Evolutionary conservation across 2,888 invertebrate genomes (phyloP).

Genomic region (Agrotis segetum): DNA sequence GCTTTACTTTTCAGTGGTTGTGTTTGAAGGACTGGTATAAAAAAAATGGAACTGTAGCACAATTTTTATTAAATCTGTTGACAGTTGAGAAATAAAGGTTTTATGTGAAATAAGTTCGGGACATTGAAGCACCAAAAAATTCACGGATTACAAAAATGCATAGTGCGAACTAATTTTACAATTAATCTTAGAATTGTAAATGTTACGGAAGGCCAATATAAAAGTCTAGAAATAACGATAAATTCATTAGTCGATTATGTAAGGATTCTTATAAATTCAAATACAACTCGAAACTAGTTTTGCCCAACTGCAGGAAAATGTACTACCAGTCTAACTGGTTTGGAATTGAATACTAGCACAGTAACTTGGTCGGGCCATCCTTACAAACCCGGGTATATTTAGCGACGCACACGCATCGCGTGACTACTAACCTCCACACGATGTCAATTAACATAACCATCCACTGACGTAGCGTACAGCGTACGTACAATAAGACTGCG

Average conservation of each 20-base stretch:
- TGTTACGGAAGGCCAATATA: not conserved
- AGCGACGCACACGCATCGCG: conserved; percentile 36
- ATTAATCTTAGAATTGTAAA: not conserved
- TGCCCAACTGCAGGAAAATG: conserved; percentile 11
- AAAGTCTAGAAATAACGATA: not conserved
- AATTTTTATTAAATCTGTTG: not conserved
- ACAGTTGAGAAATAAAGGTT: not conserved
- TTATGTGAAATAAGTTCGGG: not conserved
- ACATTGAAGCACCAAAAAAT: conserved; percentile 2
- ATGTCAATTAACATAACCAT: conserved; percentile 42
- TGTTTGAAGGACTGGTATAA: not conserved
- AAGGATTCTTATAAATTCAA: not conserved
- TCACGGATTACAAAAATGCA: not conserved
- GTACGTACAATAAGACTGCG: conserved; percentile 4
- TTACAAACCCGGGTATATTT: conserved; percentile 15
- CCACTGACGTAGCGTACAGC: not conserved
- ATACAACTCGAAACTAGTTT: conserved; percentile 14
- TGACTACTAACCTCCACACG: conserved; percentile 45
- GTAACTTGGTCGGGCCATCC: conserved; percentile 23
- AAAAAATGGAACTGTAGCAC: not conserved
- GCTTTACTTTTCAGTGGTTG: conserved; percentile 12
- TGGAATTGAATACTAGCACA: conserved; percentile 24
- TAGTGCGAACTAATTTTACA: not conserved
- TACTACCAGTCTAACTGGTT: conserved; percentile 43
- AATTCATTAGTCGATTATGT: not conserved